Evolutionary conservation across 2,797 vertebrate species (phyloP), one percentile per base, ranked within the genome.

Genomic region (Sebastes alutus): DNA sequence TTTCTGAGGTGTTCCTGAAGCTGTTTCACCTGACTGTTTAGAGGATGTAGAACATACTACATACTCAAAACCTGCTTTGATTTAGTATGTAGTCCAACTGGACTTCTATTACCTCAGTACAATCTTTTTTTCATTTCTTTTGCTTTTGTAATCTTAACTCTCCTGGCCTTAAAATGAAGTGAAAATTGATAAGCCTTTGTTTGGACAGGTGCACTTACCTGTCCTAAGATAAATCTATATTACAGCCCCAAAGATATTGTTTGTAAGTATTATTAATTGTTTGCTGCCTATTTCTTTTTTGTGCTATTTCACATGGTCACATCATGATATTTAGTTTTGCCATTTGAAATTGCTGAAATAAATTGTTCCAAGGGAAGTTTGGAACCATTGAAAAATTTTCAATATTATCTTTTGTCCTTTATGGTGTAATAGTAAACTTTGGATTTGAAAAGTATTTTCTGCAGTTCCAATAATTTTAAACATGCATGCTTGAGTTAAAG

Each of bases 151-250:
- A 20, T 63, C 81, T 49, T 58, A 22, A 30, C 69, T 33, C 4
- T 72, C 10, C 49, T 72, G 18, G 75, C 59, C 85, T 85, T 92
- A 77, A 88, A 69, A 65, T 79, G 18, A 55, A 27, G n/a, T 67
- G 32, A 61, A 20, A 25, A 63, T 67, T 22, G n/a, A 25, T 2
- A 63, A 66, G 74, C 14, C 18, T 72, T 81, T 83, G 1, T 78
- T 83, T 70, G 13, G 52, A 49, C 7, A 12, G n/a, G 38, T 54
- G 52, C 27, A 65, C 38, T 42, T 68, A 30, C 27, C 60, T 75
- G 33, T 75, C 30, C 23, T 23, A 46, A 0, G 4, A 5, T 6
- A 32, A 33, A 78, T 38, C 60, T 60, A 4, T n/a, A 63, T 54
- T 72, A 20, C 16, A 72, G 38, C 60, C 46, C 16, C 60, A 85